Evolutionary conservation across 2,113 vertebrate species (phyloP), one percentile per base, ranked within the genome.

Genomic region (Cheirogaleus medius): DNA sequence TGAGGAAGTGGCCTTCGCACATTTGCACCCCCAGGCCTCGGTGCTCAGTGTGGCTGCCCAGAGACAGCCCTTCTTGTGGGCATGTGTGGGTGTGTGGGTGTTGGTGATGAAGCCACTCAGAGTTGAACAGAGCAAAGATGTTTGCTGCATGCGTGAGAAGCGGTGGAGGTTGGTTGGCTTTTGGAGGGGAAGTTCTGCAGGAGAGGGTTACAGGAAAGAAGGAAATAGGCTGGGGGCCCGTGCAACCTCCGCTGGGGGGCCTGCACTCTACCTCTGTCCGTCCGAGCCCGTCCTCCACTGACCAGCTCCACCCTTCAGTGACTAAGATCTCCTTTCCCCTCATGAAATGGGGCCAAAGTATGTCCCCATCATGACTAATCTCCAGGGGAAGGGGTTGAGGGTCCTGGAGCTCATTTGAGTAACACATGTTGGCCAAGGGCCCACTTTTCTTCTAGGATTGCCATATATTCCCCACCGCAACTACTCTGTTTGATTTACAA

Each of bases 71-170:
- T 13, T 52, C 63, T 34, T 94, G 90, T 20, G 78, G 90, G 83
- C 68, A 58, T 23, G 77, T 21, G 86, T 96, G 96, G 95, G 97
- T 32, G 93, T 87, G 82, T 95, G 96, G 95, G 97, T 23, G 93
- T 87, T 1, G 0, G 56, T 63, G 91, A 66, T 5, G 2, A 86
- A 77, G 87, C 56, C 4, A 5, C 77, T 58, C 8, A 0, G 8
- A 54, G 81, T 20, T 2, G 86, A 92, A 23, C 32, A 7, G 64
- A 74, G 34, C 76, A 56, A 27, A 78, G 93, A 80, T 14, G 20
- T 80, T 80, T 32, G 39, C 42, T 91, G 85, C 68, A 25, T 88
- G 80, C 6, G 58, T 20, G 32, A 73, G 77, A 56, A 25, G 77
- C 58, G 21, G 9, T 14, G 6, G 82, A 44, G 76, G 90, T 39